Conservation (phyloP, 1,140 invertebrate species). For the Planococcus citri region DNA sequence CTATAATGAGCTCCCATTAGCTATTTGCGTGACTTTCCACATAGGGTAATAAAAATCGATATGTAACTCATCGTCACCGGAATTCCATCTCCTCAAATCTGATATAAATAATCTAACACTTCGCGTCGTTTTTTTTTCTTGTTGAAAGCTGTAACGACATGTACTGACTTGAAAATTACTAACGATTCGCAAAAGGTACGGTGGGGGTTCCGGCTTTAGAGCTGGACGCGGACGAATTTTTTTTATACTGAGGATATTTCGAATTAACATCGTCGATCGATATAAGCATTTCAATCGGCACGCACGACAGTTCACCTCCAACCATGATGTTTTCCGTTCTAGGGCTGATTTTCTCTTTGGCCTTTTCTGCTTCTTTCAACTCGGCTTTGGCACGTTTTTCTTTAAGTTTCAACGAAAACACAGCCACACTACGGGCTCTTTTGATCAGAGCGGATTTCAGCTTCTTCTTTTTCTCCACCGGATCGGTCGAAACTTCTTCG, state of each 20-base stretch:
- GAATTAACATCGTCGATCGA: slow-evolving; percentile 27
- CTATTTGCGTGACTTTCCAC: background rate
- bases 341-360: slow-evolving; percentile 30
- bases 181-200: background rate
- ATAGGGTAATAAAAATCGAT: background rate
- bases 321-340: slow-evolving; percentile 41
- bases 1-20: no score
- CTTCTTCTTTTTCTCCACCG: slow-evolving; percentile 21
- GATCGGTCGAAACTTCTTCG: background rate
- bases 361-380: slow-evolving; percentile 38
- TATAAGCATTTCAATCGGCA: slow-evolving; percentile 60
- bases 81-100: background rate
- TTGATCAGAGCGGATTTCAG: slow-evolving; percentile 63
- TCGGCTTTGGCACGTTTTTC: slow-evolving; percentile 57
- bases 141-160: background rate
- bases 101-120: no score
- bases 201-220: background rate
- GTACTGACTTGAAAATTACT: background rate
- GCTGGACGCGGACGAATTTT: background rate
- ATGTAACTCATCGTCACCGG: background rate
- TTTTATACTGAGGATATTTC: background rate
- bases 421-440: slow-evolving; percentile 62
- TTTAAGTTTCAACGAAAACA: slow-evolving; percentile 65
- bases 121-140: no score
- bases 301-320: slow-evolving; percentile 63